A percentile compares a stretch with the other conserved stretches of the same genome.
These are phyloP conservation scores for Pterocles burchelli DNA, from an alignment of 2,113 vertebrate genomes.

Conservation along the genomic window DNA sequence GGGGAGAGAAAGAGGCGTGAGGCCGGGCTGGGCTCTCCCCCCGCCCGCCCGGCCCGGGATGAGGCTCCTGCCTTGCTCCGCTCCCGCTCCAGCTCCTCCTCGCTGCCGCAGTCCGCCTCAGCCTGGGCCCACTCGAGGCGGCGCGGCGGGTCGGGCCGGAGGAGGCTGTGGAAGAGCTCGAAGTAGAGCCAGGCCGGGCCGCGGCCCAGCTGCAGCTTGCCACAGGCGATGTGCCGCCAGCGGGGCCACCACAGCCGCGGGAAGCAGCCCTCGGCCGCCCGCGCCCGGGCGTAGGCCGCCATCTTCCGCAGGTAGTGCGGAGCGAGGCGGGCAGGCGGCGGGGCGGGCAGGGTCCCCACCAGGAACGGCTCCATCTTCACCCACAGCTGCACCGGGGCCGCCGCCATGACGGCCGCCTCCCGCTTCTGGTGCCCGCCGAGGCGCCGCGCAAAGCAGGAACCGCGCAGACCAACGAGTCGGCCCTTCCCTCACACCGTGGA, in stretches of 20 bases:
- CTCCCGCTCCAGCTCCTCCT: constrained; percentile 84
- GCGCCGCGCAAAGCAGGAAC: neutral
- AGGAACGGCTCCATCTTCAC: constrained; percentile 90
- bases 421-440: neutral
- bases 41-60: neutral
- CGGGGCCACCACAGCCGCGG: constrained; percentile 85
- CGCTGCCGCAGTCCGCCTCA: constrained; percentile 81
- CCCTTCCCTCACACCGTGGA: fast-evolving
- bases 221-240: constrained; percentile 94
- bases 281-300: constrained; percentile 82
- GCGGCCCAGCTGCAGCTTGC: constrained; percentile 89
- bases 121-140: constrained; percentile 88
- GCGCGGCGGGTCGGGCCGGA: constrained; percentile 64
- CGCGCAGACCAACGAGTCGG: neutral
- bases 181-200: constrained; percentile 95
- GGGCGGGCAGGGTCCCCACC: constrained; percentile 83
- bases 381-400: constrained; percentile 81
- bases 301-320: constrained; percentile 93
- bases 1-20: neutral
- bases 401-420: constrained; percentile 51
- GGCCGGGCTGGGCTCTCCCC: fast-evolving
- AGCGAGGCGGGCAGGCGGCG: constrained; percentile 87
- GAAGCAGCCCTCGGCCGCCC: constrained; percentile 82
- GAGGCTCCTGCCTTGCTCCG: constrained; percentile 80
- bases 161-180: constrained; percentile 87